Evolutionary conservation across 2,888 invertebrate species (phyloP).

Genomic region (Drosophila rubida): DNA sequence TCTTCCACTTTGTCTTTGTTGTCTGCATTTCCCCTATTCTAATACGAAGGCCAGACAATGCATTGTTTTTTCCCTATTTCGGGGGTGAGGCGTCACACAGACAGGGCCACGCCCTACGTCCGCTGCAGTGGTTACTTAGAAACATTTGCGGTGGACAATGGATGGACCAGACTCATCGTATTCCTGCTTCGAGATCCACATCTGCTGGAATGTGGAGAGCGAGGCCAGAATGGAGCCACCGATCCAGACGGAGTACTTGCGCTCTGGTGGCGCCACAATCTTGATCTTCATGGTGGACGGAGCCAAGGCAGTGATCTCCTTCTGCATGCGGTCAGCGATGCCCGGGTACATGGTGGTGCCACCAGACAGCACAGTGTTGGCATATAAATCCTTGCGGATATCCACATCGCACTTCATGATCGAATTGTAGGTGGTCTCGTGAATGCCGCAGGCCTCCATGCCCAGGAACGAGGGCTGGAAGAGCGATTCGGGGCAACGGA

Average conservation of each 20-base stretch:
- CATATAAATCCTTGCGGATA: constrained; percentile 97
- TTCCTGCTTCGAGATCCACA: constrained; percentile 98
- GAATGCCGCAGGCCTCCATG: constrained; percentile 94
- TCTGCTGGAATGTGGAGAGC: constrained; percentile 96
- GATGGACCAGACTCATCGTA: constrained; percentile 98
- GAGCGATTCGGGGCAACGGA: constrained; percentile 97
- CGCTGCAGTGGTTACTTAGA: constrained; percentile 88
- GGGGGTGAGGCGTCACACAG: constrained; percentile 13
- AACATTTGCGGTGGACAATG: constrained; percentile 99
- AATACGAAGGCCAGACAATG: constrained; percentile 9
- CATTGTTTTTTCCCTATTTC: background rate
- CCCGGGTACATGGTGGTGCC: constrained; percentile 98
- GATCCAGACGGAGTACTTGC: constrained; percentile 98
- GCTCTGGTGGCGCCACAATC: constrained; percentile 96
- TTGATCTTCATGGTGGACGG: constrained; percentile 97
- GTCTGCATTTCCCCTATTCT: constrained; percentile 13
- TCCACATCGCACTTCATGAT: constrained; percentile 99
- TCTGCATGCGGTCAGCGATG: constrained; percentile 96
- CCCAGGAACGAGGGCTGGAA: constrained; percentile 97
- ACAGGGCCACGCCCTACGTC: constrained; percentile 59
- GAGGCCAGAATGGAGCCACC: constrained; percentile 96
- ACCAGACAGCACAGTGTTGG: constrained; percentile 96
- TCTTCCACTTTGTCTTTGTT: constrained; percentile 11
- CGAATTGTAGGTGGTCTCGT: constrained; percentile 96
- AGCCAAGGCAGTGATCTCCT: constrained; percentile 95